phyloP scores from a whole-genome alignment of 2,888 invertebrate species.

The Drosophila nr. medialis region DNA sequence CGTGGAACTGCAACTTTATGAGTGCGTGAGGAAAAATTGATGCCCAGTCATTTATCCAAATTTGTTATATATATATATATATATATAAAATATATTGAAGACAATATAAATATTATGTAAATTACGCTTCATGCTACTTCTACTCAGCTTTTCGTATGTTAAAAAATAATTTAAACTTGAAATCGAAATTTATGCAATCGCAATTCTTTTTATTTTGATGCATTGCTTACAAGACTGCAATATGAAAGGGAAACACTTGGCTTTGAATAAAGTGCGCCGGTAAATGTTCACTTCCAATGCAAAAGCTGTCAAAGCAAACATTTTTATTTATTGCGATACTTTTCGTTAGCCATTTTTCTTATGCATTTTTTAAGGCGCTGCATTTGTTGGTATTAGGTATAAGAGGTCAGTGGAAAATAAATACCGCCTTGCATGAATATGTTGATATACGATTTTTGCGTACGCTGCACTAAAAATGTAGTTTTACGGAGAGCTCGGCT shows the following conservation, averaged over 20 bases:
- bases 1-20: not conserved
- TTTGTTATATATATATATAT: not conserved
- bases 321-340: constrained; percentile 12
- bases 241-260: constrained; percentile 6
- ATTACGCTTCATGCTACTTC: no score
- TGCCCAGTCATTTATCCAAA: not conserved
- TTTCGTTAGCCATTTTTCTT: constrained; percentile 30
- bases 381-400: constrained; percentile 23
- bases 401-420: constrained; percentile 32
- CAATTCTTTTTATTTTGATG: not conserved
- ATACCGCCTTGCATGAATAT: not conserved
- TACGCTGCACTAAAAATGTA: not conserved
- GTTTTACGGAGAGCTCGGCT: not conserved
- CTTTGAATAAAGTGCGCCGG: constrained; percentile 21
- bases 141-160: not conserved
- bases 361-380: constrained; percentile 43
- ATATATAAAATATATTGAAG: not conserved
- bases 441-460: not conserved
- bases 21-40: not conserved
- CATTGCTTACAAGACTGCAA: constrained; percentile 18
- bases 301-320: constrained; percentile 12
- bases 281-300: constrained; percentile 16
- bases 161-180: not conserved
- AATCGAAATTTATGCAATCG: not conserved
- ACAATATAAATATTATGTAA: not conserved